phyloP scores from a whole-genome alignment of 2,113 vertebrate species.

The Phyllostomus discolor region DNA sequence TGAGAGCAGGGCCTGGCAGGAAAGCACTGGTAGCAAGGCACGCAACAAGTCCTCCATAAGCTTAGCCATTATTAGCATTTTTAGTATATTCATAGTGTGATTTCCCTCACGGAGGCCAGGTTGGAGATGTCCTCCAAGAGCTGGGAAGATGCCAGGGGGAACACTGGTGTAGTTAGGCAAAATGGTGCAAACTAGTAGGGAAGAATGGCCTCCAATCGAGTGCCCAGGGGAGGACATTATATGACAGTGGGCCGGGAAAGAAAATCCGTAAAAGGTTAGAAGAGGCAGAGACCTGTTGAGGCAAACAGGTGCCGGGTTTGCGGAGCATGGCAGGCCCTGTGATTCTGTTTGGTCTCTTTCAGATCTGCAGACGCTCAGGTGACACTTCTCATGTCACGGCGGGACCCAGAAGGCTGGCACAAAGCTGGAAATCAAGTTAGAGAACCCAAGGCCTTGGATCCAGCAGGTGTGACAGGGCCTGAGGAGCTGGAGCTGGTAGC shows the following conservation, averaged over 20 bases:
- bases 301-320: background rate
- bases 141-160: background rate
- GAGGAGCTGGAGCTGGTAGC: background rate
- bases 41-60: background rate
- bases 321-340: background rate
- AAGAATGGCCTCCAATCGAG: background rate
- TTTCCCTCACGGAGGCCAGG: background rate
- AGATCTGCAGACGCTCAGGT: constrained; percentile 66
- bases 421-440: background rate
- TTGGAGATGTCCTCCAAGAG: background rate
- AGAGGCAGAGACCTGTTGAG: background rate
- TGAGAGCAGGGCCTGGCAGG: background rate
- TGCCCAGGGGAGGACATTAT: background rate
- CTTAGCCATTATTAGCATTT: background rate
- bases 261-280: background rate
- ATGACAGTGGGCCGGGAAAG: background rate
- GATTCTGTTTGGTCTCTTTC: constrained; percentile 52
- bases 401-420: background rate
- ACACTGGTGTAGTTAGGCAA: background rate
- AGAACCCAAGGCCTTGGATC: background rate
- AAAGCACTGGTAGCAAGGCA: background rate
- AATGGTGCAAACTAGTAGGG: background rate
- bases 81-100: background rate
- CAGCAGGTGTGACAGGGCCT: background rate
- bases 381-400: background rate